phyloP scores from a whole-genome alignment of 2,888 invertebrate species.

The Hirtodrosophila duncani region DNA sequence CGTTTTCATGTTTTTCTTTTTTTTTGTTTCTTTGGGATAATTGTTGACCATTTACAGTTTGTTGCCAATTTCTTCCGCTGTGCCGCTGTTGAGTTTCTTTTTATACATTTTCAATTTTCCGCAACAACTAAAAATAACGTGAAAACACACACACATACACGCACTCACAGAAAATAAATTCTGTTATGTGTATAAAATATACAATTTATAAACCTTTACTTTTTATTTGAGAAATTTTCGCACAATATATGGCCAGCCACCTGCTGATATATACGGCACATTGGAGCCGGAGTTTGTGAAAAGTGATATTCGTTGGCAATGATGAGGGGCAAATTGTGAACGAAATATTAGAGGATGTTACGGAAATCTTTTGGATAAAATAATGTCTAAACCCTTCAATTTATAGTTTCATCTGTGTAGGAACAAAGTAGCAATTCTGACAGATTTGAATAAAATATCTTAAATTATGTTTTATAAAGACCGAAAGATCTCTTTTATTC shows the following conservation, averaged over 20 bases:
- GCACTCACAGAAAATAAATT: conserved; percentile 7
- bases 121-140: conserved; percentile 34
- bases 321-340: conserved; percentile 9
- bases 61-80: conserved; percentile 10
- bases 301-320: too few relatives aligned
- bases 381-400: too few relatives aligned
- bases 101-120: conserved; percentile 28
- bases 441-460: too few relatives aligned
- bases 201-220: conserved; percentile 59
- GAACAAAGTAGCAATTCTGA: too few relatives aligned
- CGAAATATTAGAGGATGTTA: too few relatives aligned
- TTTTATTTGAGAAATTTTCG: conserved; percentile 44
- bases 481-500: too few relatives aligned
- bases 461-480: too few relatives aligned
- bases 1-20: conserved; percentile 22
- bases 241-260: conserved; percentile 30
- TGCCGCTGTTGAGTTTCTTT: conserved; percentile 8
- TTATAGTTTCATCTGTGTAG: too few relatives aligned
- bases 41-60: conserved; percentile 46
- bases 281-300: conserved; percentile 2
- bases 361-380: too few relatives aligned
- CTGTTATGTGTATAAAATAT: conserved; percentile 30
- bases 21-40: conserved; percentile 28
- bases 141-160: conserved; percentile 15
- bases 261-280: conserved; percentile 44